These are phyloP conservation scores for Myzus persicae DNA, from an alignment of 1,140 invertebrate species.

Conservation along the genomic window DNA sequence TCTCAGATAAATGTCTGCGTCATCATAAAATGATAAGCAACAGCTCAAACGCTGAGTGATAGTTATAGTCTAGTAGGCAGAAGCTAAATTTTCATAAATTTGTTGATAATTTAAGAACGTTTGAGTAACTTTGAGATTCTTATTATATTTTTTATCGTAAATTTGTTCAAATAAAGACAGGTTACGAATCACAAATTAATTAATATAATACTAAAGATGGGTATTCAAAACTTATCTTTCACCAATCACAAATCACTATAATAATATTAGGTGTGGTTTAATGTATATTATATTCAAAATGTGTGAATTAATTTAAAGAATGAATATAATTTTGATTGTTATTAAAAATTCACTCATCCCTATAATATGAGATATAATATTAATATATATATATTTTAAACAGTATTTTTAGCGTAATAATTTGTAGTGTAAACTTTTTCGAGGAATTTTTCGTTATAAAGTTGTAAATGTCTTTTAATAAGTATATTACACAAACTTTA, in stretches of 20 bases:
- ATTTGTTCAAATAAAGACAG: not conserved
- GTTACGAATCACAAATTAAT: not conserved
- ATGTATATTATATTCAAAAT: not conserved
- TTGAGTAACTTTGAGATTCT: not conserved
- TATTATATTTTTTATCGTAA: not conserved
- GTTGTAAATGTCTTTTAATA: slow-evolving; percentile 8
- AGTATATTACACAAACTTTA: not conserved
- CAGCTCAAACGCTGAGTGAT: not conserved
- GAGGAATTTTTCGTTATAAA: not conserved
- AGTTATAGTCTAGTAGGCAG: not conserved
- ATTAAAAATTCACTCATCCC: not conserved
- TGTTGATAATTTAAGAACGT: not conserved
- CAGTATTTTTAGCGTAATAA: not conserved
- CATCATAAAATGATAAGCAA: not conserved
- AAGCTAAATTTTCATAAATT: not conserved
- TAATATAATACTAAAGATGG: not conserved
- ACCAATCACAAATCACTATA: not conserved
- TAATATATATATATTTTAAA: not conserved
- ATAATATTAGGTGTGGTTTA: not conserved
- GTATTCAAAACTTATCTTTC: no score
- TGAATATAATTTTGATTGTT: not conserved
- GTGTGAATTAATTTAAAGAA: not conserved
- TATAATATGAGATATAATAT: not conserved
- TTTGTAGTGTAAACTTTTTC: not conserved
- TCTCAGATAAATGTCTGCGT: not conserved